These are phyloP conservation scores for Palaemon carinicauda DNA, from an alignment of 1,140 invertebrate genomes.

Conservation along the genomic window DNA sequence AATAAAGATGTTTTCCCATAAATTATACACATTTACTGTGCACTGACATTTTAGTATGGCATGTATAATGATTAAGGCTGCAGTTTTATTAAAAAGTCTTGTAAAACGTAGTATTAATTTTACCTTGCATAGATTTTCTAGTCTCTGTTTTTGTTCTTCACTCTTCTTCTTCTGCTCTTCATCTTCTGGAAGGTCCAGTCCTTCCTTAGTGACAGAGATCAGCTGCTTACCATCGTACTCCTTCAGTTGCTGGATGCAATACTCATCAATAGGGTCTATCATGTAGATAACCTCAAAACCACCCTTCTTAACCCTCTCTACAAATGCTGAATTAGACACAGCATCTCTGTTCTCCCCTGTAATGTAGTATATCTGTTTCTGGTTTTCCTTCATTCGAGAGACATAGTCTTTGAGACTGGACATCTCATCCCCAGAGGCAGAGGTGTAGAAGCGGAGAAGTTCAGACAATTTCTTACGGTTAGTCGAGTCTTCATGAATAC, in stretches of 20 bases:
- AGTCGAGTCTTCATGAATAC: conserved; percentile 95
- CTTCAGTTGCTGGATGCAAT: conserved; percentile 97
- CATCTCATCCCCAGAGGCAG: conserved; percentile 91
- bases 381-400: conserved; percentile 96
- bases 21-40: too few species aligned
- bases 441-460: conserved; percentile 91
- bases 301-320: conserved; percentile 95
- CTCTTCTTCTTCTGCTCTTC: conserved; percentile 96
- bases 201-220: conserved; percentile 97
- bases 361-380: conserved; percentile 98
- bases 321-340: conserved; percentile 95
- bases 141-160: conserved; percentile 94
- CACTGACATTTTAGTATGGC: too few species aligned
- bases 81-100: background rate
- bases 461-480: conserved; percentile 95
- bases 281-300: conserved; percentile 99
- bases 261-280: conserved; percentile 99
- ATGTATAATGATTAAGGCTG: too few species aligned
- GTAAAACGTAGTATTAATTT: background rate
- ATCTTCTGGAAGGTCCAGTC: conserved; percentile 93
- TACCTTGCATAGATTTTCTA: conserved; percentile 89
- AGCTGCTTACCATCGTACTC: conserved; percentile 97
- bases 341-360: conserved; percentile 95
- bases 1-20: too few species aligned
- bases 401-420: conserved; percentile 96